phyloP scores from a whole-genome alignment of 2,888 invertebrate genomes.

The Mamestra brassicae region DNA sequence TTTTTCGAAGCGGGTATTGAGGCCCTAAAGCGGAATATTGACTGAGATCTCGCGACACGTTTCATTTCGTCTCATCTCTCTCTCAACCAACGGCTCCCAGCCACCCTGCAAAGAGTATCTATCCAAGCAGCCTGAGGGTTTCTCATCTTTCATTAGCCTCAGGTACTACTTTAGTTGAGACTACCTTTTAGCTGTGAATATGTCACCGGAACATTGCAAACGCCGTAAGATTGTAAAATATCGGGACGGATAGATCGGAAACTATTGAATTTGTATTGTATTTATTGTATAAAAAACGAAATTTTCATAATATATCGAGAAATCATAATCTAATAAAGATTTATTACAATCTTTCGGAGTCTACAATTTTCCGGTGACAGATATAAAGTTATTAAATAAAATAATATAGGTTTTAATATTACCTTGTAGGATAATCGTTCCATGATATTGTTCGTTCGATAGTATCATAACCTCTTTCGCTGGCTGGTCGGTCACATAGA shows the following conservation, averaged over 20 bases:
- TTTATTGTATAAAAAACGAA: too few relatives aligned
- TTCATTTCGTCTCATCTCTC: too few relatives aligned
- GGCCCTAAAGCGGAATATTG: neutral
- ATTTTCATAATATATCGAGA: too few relatives aligned
- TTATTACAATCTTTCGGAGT: too few relatives aligned
- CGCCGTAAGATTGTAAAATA: too few relatives aligned
- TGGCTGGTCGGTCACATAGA: conserved; percentile 38
- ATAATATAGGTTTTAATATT: neutral
- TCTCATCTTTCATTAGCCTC: neutral
- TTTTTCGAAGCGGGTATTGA: neutral
- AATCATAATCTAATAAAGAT: too few relatives aligned
- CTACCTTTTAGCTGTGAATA: neutral
- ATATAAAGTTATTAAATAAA: neutral
- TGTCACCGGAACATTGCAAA: too few relatives aligned
- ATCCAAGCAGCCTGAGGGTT: neutral
- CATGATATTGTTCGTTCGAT: conserved; percentile 57
- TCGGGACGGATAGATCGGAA: too few relatives aligned
- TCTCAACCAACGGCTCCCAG: neutral
- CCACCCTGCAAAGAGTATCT: neutral
- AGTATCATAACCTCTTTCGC: conserved; percentile 43
- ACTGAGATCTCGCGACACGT: neutral
- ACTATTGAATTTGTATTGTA: too few relatives aligned
- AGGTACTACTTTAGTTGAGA: neutral
- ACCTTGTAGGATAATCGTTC: conserved; percentile 33
- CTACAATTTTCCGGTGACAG: too few relatives aligned